phyloP scores from a whole-genome alignment of 2,888 invertebrate species.

The Sarcophaga rosellei region DNA sequence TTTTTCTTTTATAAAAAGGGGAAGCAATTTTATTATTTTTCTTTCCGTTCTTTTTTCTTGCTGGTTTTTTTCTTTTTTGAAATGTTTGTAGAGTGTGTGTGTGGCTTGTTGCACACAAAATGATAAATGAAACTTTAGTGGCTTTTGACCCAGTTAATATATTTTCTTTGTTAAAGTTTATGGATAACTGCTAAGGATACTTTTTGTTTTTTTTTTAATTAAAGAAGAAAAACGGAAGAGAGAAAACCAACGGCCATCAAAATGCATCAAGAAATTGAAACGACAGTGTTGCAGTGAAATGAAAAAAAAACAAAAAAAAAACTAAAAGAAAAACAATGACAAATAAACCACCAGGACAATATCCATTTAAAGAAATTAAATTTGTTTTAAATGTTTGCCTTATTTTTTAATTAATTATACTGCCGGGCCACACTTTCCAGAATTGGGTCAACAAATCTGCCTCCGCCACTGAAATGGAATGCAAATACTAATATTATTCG shows the following conservation, averaged over 20 bases:
- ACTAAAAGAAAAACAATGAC: slow-evolving; percentile 12
- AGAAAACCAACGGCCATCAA: slow-evolving; percentile 35
- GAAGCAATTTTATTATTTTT: slow-evolving; percentile 1
- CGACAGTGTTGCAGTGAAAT: slow-evolving; percentile 8
- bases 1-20: background rate
- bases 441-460: background rate
- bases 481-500: too few species aligned
- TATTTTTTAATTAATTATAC: too few species aligned
- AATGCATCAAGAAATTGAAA: slow-evolving; percentile 31
- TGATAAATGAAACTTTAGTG: slow-evolving; percentile 81
- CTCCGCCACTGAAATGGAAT: too few species aligned
- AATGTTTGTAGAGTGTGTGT: slow-evolving; percentile 6
- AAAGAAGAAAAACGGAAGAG: background rate
- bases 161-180: slow-evolving; percentile 74
- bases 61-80: background rate
- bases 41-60: slow-evolving; percentile 17
- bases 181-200: slow-evolving; percentile 53
- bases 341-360: slow-evolving; percentile 2
- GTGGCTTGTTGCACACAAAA: slow-evolving; percentile 56
- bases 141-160: slow-evolving; percentile 81
- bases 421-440: background rate
- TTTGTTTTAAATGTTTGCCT: background rate
- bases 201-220: slow-evolving; percentile 63
- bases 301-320: background rate
- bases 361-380: background rate